Percentiles rank a stretch among this genome's conserved stretches.
Evolutionary conservation across 2,888 invertebrate species (phyloP).

Genomic region (Resseliella maxima): DNA sequence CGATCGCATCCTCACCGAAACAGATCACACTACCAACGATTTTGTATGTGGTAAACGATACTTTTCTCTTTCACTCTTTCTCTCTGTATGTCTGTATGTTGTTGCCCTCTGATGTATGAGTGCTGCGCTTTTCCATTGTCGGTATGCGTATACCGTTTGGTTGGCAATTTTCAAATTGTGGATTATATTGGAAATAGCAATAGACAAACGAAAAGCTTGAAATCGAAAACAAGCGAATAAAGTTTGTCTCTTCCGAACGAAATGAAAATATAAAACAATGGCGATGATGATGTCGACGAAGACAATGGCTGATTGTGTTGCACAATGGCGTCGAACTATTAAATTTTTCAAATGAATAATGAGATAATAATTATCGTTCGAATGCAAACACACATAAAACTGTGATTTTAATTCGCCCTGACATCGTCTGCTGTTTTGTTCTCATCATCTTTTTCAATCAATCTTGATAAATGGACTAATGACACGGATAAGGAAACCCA

Average conservation of each 20-base stretch:
- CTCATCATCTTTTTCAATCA: background rate
- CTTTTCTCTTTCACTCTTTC: background rate
- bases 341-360: constrained; percentile 35
- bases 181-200: too few species aligned
- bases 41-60: background rate
- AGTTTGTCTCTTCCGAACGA: background rate
- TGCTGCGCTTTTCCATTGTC: constrained; percentile 45
- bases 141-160: background rate
- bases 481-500: constrained; percentile 39
- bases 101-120: background rate
- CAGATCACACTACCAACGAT: background rate
- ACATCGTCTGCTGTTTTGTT: background rate
- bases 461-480: constrained; percentile 38
- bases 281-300: constrained; percentile 33
- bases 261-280: constrained; percentile 5
- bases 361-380: constrained; percentile 42
- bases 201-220: too few species aligned
- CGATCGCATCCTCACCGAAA: constrained; percentile 46
- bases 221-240: background rate
- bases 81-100: background rate
- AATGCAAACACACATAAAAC: background rate
- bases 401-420: background rate
- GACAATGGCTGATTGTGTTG: background rate
- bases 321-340: constrained; percentile 19
- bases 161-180: background rate